These are phyloP conservation scores for Corydoras maculifer DNA, from an alignment of 2,113 vertebrate species.

Conservation along the genomic window DNA sequence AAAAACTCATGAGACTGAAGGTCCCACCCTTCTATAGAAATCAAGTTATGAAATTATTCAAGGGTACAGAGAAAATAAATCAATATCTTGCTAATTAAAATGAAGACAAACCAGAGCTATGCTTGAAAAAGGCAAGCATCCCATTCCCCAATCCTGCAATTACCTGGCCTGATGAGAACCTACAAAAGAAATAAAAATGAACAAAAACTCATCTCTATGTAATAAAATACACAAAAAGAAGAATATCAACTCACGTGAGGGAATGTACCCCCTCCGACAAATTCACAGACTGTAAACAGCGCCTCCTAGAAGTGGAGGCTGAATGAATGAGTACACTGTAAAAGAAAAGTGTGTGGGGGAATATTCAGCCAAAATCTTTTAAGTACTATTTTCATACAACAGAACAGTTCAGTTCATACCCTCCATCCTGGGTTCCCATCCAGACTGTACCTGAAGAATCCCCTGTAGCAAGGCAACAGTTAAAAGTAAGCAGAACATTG, in stretches of 20 bases:
- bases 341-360: neutral
- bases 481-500: too few relatives aligned
- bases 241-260: constrained; percentile 57
- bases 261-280: constrained; percentile 67
- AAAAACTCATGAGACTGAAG: constrained; percentile 56
- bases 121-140: constrained; percentile 63
- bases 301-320: constrained; percentile 52
- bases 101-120: constrained; percentile 52
- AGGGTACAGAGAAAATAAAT: neutral
- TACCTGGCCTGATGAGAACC: constrained; percentile 59
- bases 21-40: constrained; percentile 60
- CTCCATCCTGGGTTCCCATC: too few relatives aligned
- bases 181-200: constrained; percentile 25
- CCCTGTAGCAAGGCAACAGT: too few relatives aligned
- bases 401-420: neutral
- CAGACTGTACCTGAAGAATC: too few relatives aligned
- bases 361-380: too few relatives aligned
- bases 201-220: too few relatives aligned
- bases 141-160: constrained; percentile 68
- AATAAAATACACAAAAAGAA: neutral
- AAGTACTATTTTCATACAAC: neutral
- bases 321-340: constrained; percentile 51
- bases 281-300: constrained; percentile 59
- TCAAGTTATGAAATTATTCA: neutral
- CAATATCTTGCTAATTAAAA: too few relatives aligned